These are phyloP conservation scores for Pitta sordida DNA, from an alignment of 2,113 vertebrate genomes.

Conservation along the genomic window DNA sequence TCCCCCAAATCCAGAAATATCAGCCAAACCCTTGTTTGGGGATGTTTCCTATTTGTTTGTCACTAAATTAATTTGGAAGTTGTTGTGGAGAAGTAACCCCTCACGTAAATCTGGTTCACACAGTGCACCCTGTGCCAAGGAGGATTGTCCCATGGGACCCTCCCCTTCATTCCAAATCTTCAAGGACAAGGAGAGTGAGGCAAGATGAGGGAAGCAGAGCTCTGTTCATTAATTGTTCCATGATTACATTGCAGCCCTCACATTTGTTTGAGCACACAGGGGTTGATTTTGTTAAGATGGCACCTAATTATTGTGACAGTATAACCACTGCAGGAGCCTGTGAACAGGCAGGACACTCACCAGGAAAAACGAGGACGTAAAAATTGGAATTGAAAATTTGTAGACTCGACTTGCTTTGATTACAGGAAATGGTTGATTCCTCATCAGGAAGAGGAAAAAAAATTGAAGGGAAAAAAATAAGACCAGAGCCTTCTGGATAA, in stretches of 20 bases:
- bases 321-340: neutral
- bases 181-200: neutral
- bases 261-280: neutral
- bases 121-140: fast-evolving
- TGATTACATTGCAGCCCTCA: neutral
- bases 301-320: neutral
- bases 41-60: neutral
- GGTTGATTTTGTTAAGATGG: neutral
- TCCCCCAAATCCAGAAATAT: neutral
- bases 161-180: neutral
- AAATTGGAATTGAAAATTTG: neutral
- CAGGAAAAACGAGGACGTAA: neutral
- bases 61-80: neutral
- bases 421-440: neutral
- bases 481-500: neutral
- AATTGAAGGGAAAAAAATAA: neutral
- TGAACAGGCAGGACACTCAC: neutral
- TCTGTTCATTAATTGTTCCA: neutral
- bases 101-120: neutral
- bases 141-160: neutral
- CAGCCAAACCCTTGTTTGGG: neutral
- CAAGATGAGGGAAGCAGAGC: neutral
- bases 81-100: neutral
- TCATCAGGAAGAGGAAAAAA: neutral
- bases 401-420: neutral